Evolutionary conservation across 1,140 invertebrate genomes (phyloP).

Genomic region (Trachelipus rathkii): DNA sequence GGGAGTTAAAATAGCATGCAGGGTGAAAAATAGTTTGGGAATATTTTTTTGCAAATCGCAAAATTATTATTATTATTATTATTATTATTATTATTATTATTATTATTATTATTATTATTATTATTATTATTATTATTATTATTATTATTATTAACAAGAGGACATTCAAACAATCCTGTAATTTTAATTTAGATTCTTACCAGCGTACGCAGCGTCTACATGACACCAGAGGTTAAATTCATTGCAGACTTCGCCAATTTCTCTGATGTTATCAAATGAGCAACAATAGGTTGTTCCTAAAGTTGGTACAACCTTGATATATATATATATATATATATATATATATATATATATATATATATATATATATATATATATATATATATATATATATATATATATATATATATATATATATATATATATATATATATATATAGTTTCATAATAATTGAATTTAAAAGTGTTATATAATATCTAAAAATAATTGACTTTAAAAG

Average conservation of each 20-base stretch:
- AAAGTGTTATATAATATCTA: too few species aligned
- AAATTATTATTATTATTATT: too few species aligned
- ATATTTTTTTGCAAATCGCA: too few species aligned
- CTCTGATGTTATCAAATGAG: slow-evolving; percentile 83
- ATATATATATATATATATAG: background rate
- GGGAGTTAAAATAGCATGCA: too few species aligned
- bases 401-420: background rate
- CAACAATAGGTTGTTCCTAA: slow-evolving; percentile 90
- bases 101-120: too few species aligned
- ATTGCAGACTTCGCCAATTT: slow-evolving; percentile 64
- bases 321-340: background rate
- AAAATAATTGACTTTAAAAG: too few species aligned
- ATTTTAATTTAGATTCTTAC: background rate
- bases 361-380: background rate
- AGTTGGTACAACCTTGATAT: slow-evolving; percentile 67
- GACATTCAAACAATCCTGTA: too few species aligned
- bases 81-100: too few species aligned
- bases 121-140: too few species aligned
- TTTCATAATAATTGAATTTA: too few species aligned
- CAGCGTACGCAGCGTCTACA: slow-evolving; percentile 25
- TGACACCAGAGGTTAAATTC: background rate
- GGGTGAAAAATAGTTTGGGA: too few species aligned
- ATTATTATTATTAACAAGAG: too few species aligned
- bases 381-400: background rate
- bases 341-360: background rate